Conservation (phyloP, 2,797 vertebrate genomes). For the Ptychobarbus kaznakovi region DNA sequence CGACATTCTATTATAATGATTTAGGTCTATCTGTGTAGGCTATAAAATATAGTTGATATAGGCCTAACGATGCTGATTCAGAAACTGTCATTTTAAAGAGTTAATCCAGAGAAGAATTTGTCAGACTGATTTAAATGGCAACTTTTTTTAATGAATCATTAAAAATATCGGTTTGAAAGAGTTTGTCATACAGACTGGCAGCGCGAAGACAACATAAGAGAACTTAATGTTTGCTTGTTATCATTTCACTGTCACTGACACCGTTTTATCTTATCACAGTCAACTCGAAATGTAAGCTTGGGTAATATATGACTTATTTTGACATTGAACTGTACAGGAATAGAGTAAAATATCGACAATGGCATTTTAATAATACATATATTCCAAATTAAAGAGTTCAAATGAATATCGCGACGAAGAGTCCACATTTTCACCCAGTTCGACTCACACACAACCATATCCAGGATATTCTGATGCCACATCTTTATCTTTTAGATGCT, state of each 20-base stretch:
- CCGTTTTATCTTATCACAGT: neutral
- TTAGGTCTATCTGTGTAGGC: neutral
- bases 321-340: neutral
- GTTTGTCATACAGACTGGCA: neutral
- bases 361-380: neutral
- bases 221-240: neutral
- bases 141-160: neutral
- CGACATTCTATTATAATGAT: neutral
- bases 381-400: neutral
- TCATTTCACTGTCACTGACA: neutral
- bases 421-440: neutral
- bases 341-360: neutral
- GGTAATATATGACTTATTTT: neutral
- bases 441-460: neutral
- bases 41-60: neutral
- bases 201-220: neutral
- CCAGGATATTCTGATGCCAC: neutral
- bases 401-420: too few relatives aligned
- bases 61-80: neutral
- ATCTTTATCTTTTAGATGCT: conserved; percentile 78
- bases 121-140: neutral
- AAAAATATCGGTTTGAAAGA: neutral
- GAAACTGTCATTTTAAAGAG: neutral
- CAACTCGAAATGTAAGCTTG: neutral
- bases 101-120: neutral